Conservation (phyloP, 2,888 invertebrate genomes). For the Hirtodrosophila duncani region DNA sequence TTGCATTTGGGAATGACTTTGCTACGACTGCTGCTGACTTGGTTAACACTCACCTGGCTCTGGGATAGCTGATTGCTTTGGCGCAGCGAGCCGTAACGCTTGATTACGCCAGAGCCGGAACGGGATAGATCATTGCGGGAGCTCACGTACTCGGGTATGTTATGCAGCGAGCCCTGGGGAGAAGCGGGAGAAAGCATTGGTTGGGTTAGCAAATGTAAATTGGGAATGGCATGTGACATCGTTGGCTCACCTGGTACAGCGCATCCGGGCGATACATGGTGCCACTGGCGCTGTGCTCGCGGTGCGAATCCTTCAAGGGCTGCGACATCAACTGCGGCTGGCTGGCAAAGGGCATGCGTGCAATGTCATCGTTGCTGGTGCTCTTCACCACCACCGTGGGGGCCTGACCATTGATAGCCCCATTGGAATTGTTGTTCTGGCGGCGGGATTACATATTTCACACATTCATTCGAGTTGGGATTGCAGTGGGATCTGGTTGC, state of each 20-base stretch:
- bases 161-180: slow-evolving; percentile 79
- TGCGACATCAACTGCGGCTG: slow-evolving; percentile 81
- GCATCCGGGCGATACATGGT: slow-evolving; percentile 92
- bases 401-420: slow-evolving; percentile 56
- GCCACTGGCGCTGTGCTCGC: slow-evolving; percentile 82
- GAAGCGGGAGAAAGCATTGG: not conserved
- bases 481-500: slow-evolving; percentile 1
- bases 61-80: slow-evolving; percentile 64
- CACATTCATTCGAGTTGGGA: not conserved
- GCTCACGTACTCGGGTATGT: slow-evolving; percentile 79
- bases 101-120: slow-evolving; percentile 70
- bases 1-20: too few relatives aligned
- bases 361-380: slow-evolving; percentile 68
- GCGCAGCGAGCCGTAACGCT: slow-evolving; percentile 78
- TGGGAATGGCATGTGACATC: too few relatives aligned
- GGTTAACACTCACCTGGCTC: slow-evolving; percentile 71
- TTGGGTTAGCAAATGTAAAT: not conserved
- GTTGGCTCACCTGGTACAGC: slow-evolving; percentile 89
- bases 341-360: slow-evolving; percentile 83
- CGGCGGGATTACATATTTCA: not conserved
- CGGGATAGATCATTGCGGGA: slow-evolving; percentile 79
- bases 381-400: slow-evolving; percentile 39
- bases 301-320: slow-evolving; percentile 59
- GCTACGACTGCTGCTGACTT: too few relatives aligned
- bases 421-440: slow-evolving; percentile 72